Conservation (phyloP, 1,140 invertebrate genomes). For the Rhynchophorus ferrugineus region DNA sequence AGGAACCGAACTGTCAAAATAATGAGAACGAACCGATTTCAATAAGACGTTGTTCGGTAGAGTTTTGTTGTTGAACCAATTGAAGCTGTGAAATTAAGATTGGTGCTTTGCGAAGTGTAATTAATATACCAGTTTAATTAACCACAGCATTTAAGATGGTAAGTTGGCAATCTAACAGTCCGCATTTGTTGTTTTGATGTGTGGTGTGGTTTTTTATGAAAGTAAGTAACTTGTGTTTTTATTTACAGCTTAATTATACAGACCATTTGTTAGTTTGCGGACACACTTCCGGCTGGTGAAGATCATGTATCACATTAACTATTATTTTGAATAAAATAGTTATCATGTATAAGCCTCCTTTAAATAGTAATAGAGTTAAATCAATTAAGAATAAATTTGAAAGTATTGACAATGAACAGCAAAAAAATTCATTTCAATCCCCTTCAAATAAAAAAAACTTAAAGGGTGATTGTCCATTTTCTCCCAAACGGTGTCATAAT, state of each 20-base stretch:
- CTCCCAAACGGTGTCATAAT: background rate
- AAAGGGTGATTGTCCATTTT: constrained; percentile 15
- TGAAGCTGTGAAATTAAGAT: background rate
- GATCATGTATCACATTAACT: constrained; percentile 9
- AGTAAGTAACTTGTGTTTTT: constrained; percentile 10
- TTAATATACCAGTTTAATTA: background rate
- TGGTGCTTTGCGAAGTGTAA: background rate
- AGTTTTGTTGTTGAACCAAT: constrained; percentile 4
- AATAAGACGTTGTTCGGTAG: background rate
- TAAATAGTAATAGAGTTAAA: constrained; percentile 37
- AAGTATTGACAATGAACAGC: constrained; percentile 25
- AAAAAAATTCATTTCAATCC: background rate
- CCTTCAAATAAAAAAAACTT: constrained; percentile 1
- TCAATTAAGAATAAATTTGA: constrained; percentile 38
- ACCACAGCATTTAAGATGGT: background rate
- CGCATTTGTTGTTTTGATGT: background rate
- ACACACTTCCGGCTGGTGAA: constrained; percentile 1
- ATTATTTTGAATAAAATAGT: background rate
- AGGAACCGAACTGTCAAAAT: constrained; percentile 21
- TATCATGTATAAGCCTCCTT: constrained; percentile 36
- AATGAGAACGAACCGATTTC: constrained; percentile 3
- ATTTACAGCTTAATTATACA: constrained; percentile 9
- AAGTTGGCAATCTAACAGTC: background rate
- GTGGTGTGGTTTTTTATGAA: background rate
- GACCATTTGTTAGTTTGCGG: constrained; percentile 3